phyloP scores from a whole-genome alignment of 2,888 invertebrate species.

The Omphaloscelis lunosa region DNA sequence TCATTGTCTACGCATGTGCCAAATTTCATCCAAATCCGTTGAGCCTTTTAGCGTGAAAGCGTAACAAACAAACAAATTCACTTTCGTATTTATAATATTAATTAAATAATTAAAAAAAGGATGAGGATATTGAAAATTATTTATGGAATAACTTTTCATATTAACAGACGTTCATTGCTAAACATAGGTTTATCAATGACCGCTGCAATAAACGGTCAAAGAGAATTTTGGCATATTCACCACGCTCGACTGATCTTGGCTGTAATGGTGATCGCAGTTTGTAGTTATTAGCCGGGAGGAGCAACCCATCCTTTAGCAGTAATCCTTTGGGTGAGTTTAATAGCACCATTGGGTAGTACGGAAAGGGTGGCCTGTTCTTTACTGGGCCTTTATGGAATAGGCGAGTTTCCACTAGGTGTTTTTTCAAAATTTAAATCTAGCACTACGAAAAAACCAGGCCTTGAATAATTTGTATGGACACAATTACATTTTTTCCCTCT shows the following conservation, averaged over 20 bases:
- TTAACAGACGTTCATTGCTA: background rate
- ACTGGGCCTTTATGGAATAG: background rate
- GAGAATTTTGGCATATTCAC: background rate
- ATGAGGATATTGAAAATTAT: no score
- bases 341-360: background rate
- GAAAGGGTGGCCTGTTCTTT: background rate
- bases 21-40: no score
- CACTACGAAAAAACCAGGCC: no score
- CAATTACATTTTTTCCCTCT: background rate
- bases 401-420: background rate
- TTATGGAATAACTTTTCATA: background rate
- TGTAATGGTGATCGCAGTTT: background rate
- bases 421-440: background rate
- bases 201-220: background rate
- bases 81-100: no score
- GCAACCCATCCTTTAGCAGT: background rate
- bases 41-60: no score
- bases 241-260: background rate
- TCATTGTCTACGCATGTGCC: no score
- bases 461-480: background rate
- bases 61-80: no score
- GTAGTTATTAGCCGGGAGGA: conserved; percentile 3
- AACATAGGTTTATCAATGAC: background rate
- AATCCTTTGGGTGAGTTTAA: conserved; percentile 1
- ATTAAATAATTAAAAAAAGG: no score